Conservation (phyloP, 2,113 vertebrate species). For the Dromiciops gliroides region DNA sequence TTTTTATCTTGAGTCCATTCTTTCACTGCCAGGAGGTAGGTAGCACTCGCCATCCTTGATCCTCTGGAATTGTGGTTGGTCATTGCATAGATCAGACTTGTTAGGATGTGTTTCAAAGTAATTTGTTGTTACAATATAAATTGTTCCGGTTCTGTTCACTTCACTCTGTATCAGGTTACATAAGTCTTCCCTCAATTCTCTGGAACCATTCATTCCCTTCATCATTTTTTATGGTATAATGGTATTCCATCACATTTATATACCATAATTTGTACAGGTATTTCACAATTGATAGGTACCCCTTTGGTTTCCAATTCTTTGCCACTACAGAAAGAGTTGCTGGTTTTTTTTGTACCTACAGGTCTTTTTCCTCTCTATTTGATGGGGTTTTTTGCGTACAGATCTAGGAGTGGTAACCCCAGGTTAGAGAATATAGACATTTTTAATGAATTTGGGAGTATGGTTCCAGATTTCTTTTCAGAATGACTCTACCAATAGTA, state of each 20-base stretch:
- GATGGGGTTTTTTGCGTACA: neutral
- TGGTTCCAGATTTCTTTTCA: neutral
- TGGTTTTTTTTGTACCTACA: neutral
- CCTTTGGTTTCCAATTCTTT: neutral
- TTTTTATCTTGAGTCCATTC: neutral
- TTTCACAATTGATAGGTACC: neutral
- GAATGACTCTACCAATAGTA: neutral
- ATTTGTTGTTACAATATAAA: neutral
- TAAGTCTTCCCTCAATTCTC: neutral
- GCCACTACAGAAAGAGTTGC: neutral
- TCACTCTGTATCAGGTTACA: neutral
- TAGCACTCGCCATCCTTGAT: neutral
- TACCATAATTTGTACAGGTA: neutral
- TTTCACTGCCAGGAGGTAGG: neutral
- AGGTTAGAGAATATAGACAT: neutral
- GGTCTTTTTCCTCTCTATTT: neutral
- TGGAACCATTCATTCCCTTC: neutral
- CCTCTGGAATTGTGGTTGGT: neutral
- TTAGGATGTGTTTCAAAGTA: too few species aligned
- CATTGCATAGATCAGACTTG: neutral
- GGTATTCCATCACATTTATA: neutral
- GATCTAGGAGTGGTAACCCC: neutral
- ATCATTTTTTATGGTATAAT: neutral
- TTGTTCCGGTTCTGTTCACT: neutral
- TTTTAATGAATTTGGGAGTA: neutral